Conservation (phyloP, 2,113 vertebrate species). For the Xenus cinereus region DNA sequence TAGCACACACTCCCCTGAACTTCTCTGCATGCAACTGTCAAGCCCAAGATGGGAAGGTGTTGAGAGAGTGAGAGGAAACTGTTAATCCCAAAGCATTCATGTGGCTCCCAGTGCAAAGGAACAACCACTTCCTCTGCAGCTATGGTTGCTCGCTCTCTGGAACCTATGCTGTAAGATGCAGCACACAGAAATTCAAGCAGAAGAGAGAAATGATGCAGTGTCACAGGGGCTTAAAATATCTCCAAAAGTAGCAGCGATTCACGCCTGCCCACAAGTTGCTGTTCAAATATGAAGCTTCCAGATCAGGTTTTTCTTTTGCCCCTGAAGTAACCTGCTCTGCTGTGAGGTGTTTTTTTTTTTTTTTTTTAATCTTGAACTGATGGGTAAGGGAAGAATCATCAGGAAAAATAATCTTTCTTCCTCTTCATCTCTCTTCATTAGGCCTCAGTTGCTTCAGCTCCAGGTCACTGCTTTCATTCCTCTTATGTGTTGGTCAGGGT, state of each 20-base stretch:
- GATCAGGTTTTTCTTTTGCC: neutral
- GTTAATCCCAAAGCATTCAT: neutral
- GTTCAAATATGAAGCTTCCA: neutral
- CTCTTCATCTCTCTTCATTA: neutral
- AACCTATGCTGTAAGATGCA: neutral
- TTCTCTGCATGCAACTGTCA: neutral
- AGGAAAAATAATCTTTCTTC: neutral
- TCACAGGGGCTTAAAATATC: slow-evolving; percentile 7
- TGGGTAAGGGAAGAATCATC: neutral
- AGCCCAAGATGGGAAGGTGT: neutral
- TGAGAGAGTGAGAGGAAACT: neutral
- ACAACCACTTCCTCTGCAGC: neutral
- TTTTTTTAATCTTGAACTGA: neutral
- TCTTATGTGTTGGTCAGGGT: neutral
- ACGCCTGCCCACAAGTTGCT: neutral
- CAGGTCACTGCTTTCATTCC: neutral
- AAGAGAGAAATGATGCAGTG: neutral
- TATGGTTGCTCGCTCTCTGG: neutral
- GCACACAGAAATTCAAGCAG: neutral
- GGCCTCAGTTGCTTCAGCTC: neutral
- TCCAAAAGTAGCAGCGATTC: neutral
- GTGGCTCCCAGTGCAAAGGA: slow-evolving; percentile 7
- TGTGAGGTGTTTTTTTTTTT: neutral
- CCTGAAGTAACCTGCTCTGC: neutral
- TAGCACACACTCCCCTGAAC: neutral